phyloP scores from a whole-genome alignment of 2,113 vertebrate species.

The Megaptera novaeangliae region DNA sequence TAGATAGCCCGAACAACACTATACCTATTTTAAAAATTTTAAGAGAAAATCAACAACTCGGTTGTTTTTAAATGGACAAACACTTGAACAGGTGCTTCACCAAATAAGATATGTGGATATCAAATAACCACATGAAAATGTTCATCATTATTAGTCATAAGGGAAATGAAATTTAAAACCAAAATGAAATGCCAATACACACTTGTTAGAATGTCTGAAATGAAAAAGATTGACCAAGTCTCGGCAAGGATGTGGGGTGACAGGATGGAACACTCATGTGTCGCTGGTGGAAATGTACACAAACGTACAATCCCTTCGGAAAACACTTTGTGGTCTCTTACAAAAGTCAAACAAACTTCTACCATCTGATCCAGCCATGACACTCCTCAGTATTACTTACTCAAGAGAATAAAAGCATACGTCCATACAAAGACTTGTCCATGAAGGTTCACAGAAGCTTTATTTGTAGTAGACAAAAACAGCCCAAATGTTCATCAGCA shows the following conservation, averaged over 20 bases:
- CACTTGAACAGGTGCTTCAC: background rate
- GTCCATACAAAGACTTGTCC: background rate
- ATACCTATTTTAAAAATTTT: background rate
- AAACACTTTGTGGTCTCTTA: background rate
- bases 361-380: background rate
- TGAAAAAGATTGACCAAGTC: background rate
- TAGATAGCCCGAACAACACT: background rate
- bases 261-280: background rate
- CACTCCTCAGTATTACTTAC: background rate
- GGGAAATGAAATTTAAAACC: background rate
- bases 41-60: background rate
- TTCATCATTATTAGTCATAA: background rate
- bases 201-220: background rate
- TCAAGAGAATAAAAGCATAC: background rate
- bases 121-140: background rate
- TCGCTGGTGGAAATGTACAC: background rate
- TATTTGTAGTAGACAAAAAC: background rate
- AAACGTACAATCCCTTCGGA: background rate
- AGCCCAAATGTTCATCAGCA: background rate
- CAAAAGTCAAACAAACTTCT: background rate
- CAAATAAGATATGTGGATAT: background rate
- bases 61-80: background rate
- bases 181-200: background rate
- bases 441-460: background rate
- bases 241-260: background rate